These are phyloP conservation scores for Pachyuromys duprasi DNA, from an alignment of 2,797 vertebrate species.

Conservation along the genomic window DNA sequence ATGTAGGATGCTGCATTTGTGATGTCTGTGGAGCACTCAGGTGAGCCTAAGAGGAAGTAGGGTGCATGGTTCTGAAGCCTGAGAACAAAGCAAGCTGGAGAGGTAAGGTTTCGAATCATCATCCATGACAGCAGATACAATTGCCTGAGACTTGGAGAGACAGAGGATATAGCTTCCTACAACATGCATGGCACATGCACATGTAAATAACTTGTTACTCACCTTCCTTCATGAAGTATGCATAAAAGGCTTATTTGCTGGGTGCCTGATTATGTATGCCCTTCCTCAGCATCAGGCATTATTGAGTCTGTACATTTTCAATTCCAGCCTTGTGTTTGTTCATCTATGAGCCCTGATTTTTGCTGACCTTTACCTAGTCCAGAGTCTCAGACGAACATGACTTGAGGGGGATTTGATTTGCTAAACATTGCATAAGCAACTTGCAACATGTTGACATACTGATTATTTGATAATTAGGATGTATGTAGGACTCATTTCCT, in stretches of 20 bases:
- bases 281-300: neutral
- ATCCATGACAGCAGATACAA: neutral
- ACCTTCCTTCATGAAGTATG: neutral
- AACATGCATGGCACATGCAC: rapidly evolving
- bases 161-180: neutral
- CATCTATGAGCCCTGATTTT: neutral
- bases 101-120: neutral
- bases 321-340: neutral
- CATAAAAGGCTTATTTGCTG: neutral
- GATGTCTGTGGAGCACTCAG: neutral
- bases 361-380: neutral
- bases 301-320: neutral
- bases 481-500: neutral
- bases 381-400: neutral
- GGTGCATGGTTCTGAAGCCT: neutral
- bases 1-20: neutral
- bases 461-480: neutral
- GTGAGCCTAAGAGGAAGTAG: neutral
- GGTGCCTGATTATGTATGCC: neutral
- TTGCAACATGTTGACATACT: neutral
- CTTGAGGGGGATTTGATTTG: neutral
- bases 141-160: conserved; percentile 18
- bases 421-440: neutral
- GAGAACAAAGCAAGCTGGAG: neutral
- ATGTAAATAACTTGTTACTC: neutral